Base-by-base conservation (phyloP, 2,888 invertebrate genomes). In the Myopa tessellatipennis region DNA sequence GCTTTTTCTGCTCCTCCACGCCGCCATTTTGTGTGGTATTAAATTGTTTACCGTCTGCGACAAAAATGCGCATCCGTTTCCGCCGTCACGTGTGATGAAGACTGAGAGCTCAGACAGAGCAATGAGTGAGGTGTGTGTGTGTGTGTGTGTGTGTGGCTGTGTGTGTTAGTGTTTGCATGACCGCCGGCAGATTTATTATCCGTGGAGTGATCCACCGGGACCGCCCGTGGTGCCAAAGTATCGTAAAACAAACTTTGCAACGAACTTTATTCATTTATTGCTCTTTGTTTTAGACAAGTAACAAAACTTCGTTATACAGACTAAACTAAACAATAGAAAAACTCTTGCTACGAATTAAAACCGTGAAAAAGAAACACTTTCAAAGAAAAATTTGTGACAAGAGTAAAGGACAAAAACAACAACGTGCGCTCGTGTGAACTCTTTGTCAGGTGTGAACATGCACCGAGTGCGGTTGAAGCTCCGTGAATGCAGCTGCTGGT, bases 31-130 rank as follows among this genome's bases (percentile, higher is more conserved):
- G 67, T 68, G 16, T 16, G 70, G 34, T 34, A 45, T 61, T 76
- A 76, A 76, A 76, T 77, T 77, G 72, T 67, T 77, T 77, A 68
- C 72, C 55, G 77, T 73, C 77, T 71, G 55, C 55, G 77, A 34
- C 65, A 58, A 77, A 67, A 77, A 72, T 67, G 55, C 68, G 40
- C 68, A 34, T 77, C 77, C 77, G 45, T 50, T 67, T 77, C 60
- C 77, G 45, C n/a, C 14, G 12, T 45, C 26, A 40, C 55, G 38
- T 58, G 61, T 45, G 73, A 38, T 36, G 40, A 34, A 72, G 58
- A 34, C 12, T 60, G 18, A 18, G 34, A 14, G 8, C 26, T 26
- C 26, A 16, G 12, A 18, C 34, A 52, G 18, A 52, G 3, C 16
- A 14, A 34, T 36, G 36, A 70, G 40, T 6, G 5, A 65, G 14